Base-by-base conservation (phyloP, 1,140 invertebrate species). In the Lucilia cuprina region DNA sequence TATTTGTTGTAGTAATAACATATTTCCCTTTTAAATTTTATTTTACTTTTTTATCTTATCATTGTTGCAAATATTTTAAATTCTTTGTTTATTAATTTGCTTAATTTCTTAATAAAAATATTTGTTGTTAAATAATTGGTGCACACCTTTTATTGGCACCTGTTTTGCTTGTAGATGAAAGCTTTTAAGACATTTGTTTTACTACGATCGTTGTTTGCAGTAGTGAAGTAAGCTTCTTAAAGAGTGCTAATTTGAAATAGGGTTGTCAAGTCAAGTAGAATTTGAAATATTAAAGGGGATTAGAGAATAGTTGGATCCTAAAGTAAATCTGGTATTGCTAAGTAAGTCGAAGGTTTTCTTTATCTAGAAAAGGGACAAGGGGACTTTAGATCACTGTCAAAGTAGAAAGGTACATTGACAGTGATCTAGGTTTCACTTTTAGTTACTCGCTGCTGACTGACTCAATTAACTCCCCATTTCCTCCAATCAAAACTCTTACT, bases 11-110 rank as follows among this genome's bases (percentile, higher is more conserved):
- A 17, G 55, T n/a, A 60, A 60, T 21, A 12, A 21, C 19, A 21
- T 0, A 7, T 21, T 21, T 21, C 65, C 65, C 19, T 70, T 70
- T 30, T 1, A 65, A 25, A 8, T 70, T 70, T 21, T 70, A 30
- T 21, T 21, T 70, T 9, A 70, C 5, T 10, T 5, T n/a, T 21
- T 19, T 9, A 7, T 19, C 7, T 21, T 21, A 70, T 70, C 65
- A 2, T 30, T 30, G n/a, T n/a, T 60, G 13, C 12, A 60, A 70
- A 70, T 70, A 70, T 70, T 60, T 60, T 7, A 70, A 70, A 70
- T 70, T 70, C 65, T 25, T 70, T 70, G 65, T 70, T 70, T 9
- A 70, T 70, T 70, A 70, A 70, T 70, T 70, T 70, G 8, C n/a
- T 70, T 21, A 19, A 70, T 70, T 70, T 70, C 65, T 70, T 25